A percentile compares a stretch with the other conserved stretches of the same genome.
These are phyloP conservation scores for Gephyroberyx darwinii DNA, from an alignment of 2,797 vertebrate species.

Conservation along the genomic window DNA sequence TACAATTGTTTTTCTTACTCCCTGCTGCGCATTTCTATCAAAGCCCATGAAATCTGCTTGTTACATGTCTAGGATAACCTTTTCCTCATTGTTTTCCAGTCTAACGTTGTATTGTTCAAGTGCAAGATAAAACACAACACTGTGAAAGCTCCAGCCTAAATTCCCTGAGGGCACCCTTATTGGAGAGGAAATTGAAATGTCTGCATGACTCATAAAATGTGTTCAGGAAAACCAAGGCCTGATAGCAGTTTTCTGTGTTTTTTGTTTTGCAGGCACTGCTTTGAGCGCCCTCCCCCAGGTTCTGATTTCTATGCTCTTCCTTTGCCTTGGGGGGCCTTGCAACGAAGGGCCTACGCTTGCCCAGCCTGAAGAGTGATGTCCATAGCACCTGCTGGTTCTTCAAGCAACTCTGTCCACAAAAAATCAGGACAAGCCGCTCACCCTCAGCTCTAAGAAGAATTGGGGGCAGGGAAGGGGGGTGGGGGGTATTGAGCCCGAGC, in stretches of 20 bases:
- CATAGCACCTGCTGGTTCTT: conserved; percentile 88
- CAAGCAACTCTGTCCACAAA: conserved; percentile 88
- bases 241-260: conserved; percentile 37
- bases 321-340: conserved; percentile 86
- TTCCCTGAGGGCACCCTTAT: conserved; percentile 20
- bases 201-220: conserved; percentile 39
- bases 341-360: conserved; percentile 82
- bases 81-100: conserved; percentile 36
- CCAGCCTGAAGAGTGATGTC: conserved; percentile 87
- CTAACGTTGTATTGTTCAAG: conserved; percentile 14
- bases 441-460: conserved; percentile 84
- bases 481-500: conserved; percentile 80
- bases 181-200: conserved; percentile 60
- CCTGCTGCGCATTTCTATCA: conserved; percentile 46
- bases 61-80: conserved; percentile 53
- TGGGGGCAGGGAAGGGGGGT: conserved; percentile 75
- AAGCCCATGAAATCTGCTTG: conserved; percentile 55
- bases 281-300: conserved; percentile 85
- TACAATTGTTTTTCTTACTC: conserved; percentile 53
- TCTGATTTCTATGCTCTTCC: conserved; percentile 89
- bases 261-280: conserved; percentile 81
- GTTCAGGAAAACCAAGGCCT: conserved; percentile 26
- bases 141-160: conserved; percentile 14
- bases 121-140: conserved; percentile 38
- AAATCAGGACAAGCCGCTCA: conserved; percentile 86